Evolutionary conservation across 2,888 invertebrate genomes (phyloP).

Genomic region (Schizaphis graminum): DNA sequence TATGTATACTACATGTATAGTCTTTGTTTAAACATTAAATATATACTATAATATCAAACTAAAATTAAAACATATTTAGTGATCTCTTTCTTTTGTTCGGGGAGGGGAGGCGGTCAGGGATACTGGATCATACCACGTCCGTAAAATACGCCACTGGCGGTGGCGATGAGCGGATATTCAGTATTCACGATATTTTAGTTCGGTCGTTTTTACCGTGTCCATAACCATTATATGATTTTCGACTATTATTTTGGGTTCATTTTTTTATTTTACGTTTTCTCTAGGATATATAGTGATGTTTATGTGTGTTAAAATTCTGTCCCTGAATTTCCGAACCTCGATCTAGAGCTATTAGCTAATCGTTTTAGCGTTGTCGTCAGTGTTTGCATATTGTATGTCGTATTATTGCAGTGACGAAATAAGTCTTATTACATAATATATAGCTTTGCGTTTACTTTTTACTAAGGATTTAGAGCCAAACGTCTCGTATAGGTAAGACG

Average conservation of each 20-base stretch:
- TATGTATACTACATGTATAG: too few species aligned
- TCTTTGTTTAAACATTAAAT: too few species aligned
- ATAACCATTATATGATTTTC: background rate
- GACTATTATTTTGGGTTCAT: background rate
- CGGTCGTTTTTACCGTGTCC: background rate
- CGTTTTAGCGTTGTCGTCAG: background rate
- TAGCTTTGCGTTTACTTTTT: background rate
- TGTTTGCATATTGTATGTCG: background rate
- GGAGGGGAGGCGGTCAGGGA: too few species aligned
- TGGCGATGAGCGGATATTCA: background rate
- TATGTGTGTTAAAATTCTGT: background rate
- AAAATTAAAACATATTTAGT: too few species aligned
- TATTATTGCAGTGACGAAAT: background rate
- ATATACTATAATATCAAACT: too few species aligned
- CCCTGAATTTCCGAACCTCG: background rate
- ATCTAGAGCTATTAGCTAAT: background rate
- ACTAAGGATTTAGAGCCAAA: background rate
- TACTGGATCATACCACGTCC: too few species aligned
- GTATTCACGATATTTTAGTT: background rate
- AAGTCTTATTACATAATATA: background rate
- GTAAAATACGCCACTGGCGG: background rate
- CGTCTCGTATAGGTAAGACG: background rate
- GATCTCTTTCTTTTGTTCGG: too few species aligned
- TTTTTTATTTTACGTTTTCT: background rate
- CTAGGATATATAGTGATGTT: background rate